Base-by-base conservation (phyloP, 2,113 vertebrate species). In the Oostethus manadensis region DNA sequence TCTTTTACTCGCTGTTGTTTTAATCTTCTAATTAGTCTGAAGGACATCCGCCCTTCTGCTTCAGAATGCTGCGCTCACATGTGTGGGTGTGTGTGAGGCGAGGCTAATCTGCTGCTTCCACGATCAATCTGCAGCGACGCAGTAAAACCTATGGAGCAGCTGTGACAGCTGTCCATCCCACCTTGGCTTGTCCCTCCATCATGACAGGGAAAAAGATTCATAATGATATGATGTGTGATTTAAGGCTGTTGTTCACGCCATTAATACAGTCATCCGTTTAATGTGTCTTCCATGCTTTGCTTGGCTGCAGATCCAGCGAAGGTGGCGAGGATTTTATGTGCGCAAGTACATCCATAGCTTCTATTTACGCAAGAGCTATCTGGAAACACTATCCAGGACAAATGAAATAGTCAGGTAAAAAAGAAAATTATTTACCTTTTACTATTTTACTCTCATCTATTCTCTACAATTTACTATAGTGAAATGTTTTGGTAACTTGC, bases 1-100 rank as follows among this genome's bases (percentile, higher is more conserved):
- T 88, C 76, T 87, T 85, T 85, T 86, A 92, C 91, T 91, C 93
- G 90, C 90, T 86, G 91, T 90, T 92, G 91, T 90, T 93, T 91
- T 93, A 94, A 94, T 91, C 91, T 92, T 77, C 86, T 94, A 93
- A 96, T 97, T 94, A 92, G 88, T 88, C 89, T 94, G 94, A 97
- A 98, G 95, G 94, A 85, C 96, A 91, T 85, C 79, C 85, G 81
- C 75, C 76, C 75, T 77, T 73, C 78, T 71, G 82, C 68, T 70
- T 85, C 76, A 73, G 70, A 83, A 80, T 70, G 66, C 79, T 70
- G 64, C 50, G 60, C 56, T 71, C 65, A 61, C 82, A 65, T 75
- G 66, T 77, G 74, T 77, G 80, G 29, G 55, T 45, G 74, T 60
- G 55, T 68, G 53, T 43, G 62, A 63, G 66, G 15, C 16, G 44